phyloP scores from a whole-genome alignment of 2,113 vertebrate species.

The Prunella himalayana region DNA sequence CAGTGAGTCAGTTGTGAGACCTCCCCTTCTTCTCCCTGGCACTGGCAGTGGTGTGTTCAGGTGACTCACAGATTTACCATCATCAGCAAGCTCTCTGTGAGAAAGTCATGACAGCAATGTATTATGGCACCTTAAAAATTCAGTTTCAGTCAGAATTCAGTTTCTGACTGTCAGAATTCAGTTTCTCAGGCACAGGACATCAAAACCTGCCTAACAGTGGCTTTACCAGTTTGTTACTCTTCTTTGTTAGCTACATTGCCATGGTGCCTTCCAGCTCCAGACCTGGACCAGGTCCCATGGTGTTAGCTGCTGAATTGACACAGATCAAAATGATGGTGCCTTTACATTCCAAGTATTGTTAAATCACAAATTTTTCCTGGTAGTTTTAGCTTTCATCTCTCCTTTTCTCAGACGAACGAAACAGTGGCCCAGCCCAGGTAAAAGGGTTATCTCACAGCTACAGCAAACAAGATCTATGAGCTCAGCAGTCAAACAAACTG shows the following conservation, averaged over 20 bases:
- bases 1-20: not conserved
- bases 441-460: not conserved
- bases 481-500: not conserved
- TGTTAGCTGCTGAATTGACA: not conserved
- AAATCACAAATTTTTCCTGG: not conserved
- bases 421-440: not conserved
- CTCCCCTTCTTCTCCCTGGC: not conserved
- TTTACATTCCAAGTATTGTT: not conserved
- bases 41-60: not conserved
- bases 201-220: not conserved
- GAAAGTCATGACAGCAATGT: rapidly evolving
- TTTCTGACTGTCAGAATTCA: not conserved
- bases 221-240: not conserved
- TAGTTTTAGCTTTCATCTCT: not conserved
- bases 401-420: not conserved
- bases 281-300: rapidly evolving
- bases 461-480: not conserved
- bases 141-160: not conserved
- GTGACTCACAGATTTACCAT: not conserved
- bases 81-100: not conserved
- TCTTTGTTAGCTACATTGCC: not conserved
- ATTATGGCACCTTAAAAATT: not conserved
- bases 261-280: not conserved
- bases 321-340: not conserved
- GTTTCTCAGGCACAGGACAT: not conserved